phyloP scores from a whole-genome alignment of 2,888 invertebrate genomes.

The Zygaena filipendulae region DNA sequence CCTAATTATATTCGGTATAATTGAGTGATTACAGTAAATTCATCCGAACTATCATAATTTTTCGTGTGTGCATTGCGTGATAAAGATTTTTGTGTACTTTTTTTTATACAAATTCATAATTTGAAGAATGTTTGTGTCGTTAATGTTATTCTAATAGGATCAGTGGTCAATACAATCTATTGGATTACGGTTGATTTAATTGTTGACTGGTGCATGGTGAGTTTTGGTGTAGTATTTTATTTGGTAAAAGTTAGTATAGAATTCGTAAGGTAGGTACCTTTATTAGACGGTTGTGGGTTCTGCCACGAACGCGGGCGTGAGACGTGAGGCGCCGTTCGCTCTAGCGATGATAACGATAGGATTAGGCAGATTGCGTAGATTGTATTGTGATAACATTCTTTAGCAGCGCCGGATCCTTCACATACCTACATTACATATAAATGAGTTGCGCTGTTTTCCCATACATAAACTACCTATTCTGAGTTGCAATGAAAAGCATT shows the following conservation, averaged over 20 bases:
- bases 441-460: too few relatives aligned
- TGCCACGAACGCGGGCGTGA: conserved; percentile 43
- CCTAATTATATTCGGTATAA: conserved; percentile 37
- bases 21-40: conserved; percentile 30
- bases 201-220: too few relatives aligned
- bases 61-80: conserved; percentile 39
- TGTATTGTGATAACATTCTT: conserved; percentile 43
- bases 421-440: too few relatives aligned
- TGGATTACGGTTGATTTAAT: conserved; percentile 53
- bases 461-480: too few relatives aligned
- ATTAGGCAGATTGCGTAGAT: conserved; percentile 51
- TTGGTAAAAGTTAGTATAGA: conserved; percentile 3
- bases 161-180: conserved; percentile 54
- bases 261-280: too few relatives aligned
- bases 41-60: conserved; percentile 28
- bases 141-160: conserved; percentile 60
- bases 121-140: conserved; percentile 56
- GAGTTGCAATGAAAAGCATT: too few relatives aligned
- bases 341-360: conserved; percentile 54
- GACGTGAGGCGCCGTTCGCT: conserved; percentile 32
- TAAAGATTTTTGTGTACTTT: conserved; percentile 15
- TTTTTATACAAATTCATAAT: not conserved
- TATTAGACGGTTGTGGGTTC: conserved; percentile 16
- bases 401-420: too few relatives aligned
- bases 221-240: conserved; percentile 10